phyloP scores from a whole-genome alignment of 1,140 invertebrate genomes.

The Brevipalpus yothersi region DNA sequence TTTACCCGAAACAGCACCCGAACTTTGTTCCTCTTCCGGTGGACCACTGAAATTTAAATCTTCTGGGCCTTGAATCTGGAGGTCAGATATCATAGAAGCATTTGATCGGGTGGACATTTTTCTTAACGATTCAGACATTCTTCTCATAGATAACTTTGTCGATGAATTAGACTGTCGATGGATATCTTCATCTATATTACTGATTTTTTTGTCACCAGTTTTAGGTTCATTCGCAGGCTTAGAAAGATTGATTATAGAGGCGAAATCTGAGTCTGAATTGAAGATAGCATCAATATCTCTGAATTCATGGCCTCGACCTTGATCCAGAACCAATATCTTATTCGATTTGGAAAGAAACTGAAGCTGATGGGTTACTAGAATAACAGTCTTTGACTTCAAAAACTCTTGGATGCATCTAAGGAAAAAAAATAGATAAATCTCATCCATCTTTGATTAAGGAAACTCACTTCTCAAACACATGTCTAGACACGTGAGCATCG shows the following conservation, averaged over 20 bases:
- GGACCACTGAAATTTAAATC: neutral
- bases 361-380: conserved; percentile 36
- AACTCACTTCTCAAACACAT: conserved; percentile 18
- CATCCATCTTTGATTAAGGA: too few species aligned
- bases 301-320: conserved; percentile 18
- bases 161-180: too few species aligned
- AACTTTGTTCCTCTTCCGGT: conserved; percentile 9
- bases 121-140: neutral
- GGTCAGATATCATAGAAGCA: neutral
- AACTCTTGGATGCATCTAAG: conserved; percentile 18
- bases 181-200: too few species aligned
- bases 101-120: neutral
- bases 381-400: conserved; percentile 34
- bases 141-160: neutral
- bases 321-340: conserved; percentile 45
- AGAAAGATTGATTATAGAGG: too few species aligned
- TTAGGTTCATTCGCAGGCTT: neutral
- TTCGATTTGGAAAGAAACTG: conserved; percentile 39
- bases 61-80: too few species aligned
- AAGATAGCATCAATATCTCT: neutral
- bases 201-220: neutral
- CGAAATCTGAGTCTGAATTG: neutral
- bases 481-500: conserved; percentile 22
- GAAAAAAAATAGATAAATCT: neutral
- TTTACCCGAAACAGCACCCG: conserved; percentile 8